Conservation (phyloP, 1,140 invertebrate genomes). For the Prorops nasuta region DNA sequence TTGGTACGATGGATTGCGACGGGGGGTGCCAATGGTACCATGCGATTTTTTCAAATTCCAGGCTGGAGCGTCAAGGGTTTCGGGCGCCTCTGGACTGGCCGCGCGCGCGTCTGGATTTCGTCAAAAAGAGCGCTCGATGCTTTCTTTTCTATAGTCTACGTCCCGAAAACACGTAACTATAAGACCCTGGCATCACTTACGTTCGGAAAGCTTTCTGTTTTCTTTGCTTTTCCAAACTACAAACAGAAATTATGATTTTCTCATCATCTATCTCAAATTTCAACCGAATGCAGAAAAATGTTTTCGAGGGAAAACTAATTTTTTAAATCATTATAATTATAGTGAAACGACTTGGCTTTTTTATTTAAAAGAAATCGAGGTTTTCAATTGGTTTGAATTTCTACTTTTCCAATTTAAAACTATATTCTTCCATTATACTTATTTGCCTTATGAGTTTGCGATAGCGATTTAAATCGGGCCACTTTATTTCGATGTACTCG, state of each 20-base stretch:
- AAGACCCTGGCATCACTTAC: constrained; percentile 42
- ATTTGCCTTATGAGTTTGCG: too few relatives aligned
- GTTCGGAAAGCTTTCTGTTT: too few relatives aligned
- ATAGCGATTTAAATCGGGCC: too few relatives aligned
- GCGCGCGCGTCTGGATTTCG: constrained; percentile 46
- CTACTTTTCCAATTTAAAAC: too few relatives aligned
- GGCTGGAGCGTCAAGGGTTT: constrained; percentile 32
- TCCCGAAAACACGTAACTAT: constrained; percentile 19
- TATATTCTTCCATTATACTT: too few relatives aligned
- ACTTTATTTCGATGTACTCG: too few relatives aligned
- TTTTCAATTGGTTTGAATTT: too few relatives aligned
- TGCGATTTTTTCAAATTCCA: not conserved
- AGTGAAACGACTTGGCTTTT: too few relatives aligned
- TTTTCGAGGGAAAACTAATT: too few relatives aligned
- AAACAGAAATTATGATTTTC: not conserved
- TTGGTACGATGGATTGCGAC: not conserved
- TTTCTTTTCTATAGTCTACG: constrained; percentile 14
- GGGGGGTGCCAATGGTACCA: not conserved
- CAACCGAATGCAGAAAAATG: not conserved
- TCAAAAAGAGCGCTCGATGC: constrained; percentile 33
- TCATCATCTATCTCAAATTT: too few relatives aligned
- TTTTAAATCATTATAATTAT: too few relatives aligned
- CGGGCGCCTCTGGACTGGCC: constrained; percentile 26
- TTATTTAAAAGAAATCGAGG: too few relatives aligned
- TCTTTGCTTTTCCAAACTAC: constrained; percentile 29